These are phyloP conservation scores for Molossus alvarezi DNA, from an alignment of 2,797 vertebrate species.

Conservation along the genomic window DNA sequence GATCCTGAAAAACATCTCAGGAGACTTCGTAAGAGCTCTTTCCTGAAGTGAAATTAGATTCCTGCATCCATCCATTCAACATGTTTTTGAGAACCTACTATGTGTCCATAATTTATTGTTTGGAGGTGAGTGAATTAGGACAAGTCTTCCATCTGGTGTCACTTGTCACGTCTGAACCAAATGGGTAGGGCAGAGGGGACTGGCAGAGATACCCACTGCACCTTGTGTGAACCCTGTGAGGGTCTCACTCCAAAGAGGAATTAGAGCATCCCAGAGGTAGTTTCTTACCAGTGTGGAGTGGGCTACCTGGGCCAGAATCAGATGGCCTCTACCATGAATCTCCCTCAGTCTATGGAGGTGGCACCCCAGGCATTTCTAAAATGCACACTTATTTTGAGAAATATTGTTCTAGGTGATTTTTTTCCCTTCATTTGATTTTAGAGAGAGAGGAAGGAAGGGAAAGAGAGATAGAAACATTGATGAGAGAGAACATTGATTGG, in stretches of 20 bases:
- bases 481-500: too few relatives aligned
- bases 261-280: background rate
- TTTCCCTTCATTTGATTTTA: too few relatives aligned
- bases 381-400: background rate
- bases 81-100: background rate
- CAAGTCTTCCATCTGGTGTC: background rate
- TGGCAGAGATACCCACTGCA: background rate
- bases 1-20: background rate
- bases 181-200: background rate
- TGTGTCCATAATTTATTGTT: background rate
- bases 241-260: background rate
- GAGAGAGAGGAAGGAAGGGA: too few relatives aligned
- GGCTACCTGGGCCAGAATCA: background rate
- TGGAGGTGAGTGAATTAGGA: background rate
- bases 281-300: background rate
- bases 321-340: background rate
- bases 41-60: constrained; percentile 12
- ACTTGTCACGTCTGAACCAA: background rate
- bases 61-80: background rate
- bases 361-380: background rate
- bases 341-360: background rate
- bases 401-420: background rate
- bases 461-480: too few relatives aligned
- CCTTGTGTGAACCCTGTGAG: background rate
- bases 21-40: background rate